These are phyloP conservation scores for Mionectes macconnelli DNA, from an alignment of 2,113 vertebrate genomes.

Conservation along the genomic window DNA sequence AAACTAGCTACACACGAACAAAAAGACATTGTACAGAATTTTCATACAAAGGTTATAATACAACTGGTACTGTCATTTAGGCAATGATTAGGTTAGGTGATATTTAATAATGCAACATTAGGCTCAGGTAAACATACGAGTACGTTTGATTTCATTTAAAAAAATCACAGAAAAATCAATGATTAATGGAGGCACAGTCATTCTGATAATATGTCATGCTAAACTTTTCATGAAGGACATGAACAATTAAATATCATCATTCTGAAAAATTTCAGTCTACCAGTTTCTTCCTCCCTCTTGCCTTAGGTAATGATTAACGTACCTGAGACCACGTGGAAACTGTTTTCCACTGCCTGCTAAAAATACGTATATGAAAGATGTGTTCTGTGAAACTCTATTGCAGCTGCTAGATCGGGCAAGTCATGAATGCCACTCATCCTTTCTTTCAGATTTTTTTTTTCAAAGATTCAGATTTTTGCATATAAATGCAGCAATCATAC, in stretches of 20 bases:
- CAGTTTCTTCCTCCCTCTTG: background rate
- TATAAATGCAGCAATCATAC: background rate
- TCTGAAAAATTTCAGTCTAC: background rate
- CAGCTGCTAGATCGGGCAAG: background rate
- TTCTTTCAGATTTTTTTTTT: background rate
- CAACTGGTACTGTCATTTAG: background rate
- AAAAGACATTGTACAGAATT: background rate
- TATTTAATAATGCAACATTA: background rate
- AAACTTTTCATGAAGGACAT: background rate
- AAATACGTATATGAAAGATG: background rate
- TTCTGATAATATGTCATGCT: background rate
- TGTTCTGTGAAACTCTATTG: rapidly evolving
- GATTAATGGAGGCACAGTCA: background rate
- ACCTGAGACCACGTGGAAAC: rapidly evolving
- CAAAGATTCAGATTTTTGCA: background rate
- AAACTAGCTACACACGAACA: background rate
- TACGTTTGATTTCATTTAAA: background rate
- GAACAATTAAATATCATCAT: background rate
- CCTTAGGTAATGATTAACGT: background rate
- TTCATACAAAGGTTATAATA: background rate
- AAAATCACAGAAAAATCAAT: background rate
- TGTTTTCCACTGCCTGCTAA: background rate
- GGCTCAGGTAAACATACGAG: background rate
- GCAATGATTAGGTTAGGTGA: background rate
- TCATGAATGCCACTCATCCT: rapidly evolving